These are phyloP conservation scores for Syndactyla subalaris DNA, from an alignment of 2,797 vertebrate genomes.

Conservation along the genomic window DNA sequence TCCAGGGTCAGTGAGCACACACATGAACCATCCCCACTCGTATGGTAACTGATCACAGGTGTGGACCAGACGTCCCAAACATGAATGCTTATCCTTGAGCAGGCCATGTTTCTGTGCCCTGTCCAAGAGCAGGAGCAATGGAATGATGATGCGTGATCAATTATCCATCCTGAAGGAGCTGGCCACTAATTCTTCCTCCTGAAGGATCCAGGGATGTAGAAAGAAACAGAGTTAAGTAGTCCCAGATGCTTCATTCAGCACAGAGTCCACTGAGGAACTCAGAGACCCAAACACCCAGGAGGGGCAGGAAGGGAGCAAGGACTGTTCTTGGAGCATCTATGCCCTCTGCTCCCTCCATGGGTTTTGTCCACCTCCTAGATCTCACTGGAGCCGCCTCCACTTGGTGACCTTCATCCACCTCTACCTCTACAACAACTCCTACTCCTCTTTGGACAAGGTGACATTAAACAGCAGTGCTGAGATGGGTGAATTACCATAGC, in stretches of 20 bases:
- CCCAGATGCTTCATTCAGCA: not conserved
- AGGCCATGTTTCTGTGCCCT: not conserved
- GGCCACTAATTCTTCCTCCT: not conserved
- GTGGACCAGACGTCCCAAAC: accelerated
- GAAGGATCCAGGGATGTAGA: not conserved
- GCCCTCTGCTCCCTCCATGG: not conserved
- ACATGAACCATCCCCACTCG: not conserved
- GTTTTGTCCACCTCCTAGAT: not conserved
- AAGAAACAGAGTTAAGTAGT: not conserved
- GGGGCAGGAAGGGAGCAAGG: not conserved
- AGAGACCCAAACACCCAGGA: not conserved
- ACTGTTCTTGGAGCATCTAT: not conserved
- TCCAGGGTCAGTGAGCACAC: not conserved
- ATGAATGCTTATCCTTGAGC: not conserved
- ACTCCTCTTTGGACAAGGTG: not conserved
- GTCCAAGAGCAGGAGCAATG: not conserved
- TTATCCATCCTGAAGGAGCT: not conserved
- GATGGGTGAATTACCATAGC: not conserved
- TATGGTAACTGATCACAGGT: not conserved
- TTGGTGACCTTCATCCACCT: not conserved
- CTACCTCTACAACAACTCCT: not conserved
- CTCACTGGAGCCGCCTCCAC: not conserved
- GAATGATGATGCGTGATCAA: not conserved
- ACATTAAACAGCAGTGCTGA: not conserved
- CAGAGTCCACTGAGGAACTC: not conserved